Evolutionary conservation across 2,888 invertebrate species (phyloP).

Genomic region (Drosophila eohydei): DNA sequence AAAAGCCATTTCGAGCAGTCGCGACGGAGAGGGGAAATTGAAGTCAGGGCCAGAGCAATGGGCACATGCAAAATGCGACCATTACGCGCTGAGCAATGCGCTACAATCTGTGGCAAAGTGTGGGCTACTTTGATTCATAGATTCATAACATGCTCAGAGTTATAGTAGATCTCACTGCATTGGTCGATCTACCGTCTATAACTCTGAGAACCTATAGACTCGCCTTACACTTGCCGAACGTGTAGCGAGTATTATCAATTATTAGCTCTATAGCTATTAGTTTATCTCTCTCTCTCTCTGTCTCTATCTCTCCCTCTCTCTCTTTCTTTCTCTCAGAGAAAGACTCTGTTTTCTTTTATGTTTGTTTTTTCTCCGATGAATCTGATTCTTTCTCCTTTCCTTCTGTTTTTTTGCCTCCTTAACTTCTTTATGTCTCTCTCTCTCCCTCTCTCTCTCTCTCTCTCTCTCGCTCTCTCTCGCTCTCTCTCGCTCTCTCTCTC

Average conservation of each 20-base stretch:
- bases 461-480: neutral
- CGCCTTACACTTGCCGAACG: too few species aligned
- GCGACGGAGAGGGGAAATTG: neutral
- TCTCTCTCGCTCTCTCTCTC: neutral
- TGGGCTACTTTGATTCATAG: neutral
- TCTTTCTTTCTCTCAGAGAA: neutral
- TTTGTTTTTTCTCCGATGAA: neutral
- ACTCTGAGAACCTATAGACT: too few species aligned
- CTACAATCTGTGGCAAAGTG: constrained; percentile 38
- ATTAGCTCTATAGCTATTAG: too few species aligned
- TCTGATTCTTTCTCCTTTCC: neutral
- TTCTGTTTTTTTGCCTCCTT: neutral
- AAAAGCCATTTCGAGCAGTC: constrained; percentile 71
- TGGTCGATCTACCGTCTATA: too few species aligned
- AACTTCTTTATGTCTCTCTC: neutral
- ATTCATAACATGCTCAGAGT: too few species aligned
- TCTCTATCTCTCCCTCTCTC: neutral
- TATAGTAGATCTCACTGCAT: neutral
- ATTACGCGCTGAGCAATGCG: constrained; percentile 46
- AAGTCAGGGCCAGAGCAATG: constrained; percentile 19
- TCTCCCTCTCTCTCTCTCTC: neutral
- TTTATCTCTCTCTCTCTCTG: too few species aligned
- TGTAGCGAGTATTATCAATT: too few species aligned
- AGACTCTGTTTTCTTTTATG: neutral
- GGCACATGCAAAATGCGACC: constrained; percentile 61